Evolutionary conservation across 2,797 vertebrate species (phyloP).

Genomic region (Mormyrus proboscirostris): DNA sequence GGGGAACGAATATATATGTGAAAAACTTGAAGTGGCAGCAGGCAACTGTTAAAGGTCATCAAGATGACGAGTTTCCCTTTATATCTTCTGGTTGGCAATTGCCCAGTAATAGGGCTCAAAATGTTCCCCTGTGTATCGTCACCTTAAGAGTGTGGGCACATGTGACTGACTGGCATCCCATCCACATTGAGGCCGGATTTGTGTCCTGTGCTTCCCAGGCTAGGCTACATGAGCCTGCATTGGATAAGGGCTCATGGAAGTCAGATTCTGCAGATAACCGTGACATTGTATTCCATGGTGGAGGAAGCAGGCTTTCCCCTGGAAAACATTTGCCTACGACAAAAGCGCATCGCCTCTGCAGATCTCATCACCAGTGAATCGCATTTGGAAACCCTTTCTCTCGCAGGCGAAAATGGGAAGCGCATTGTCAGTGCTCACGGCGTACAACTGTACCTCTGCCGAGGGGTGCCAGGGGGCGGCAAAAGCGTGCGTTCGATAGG

Average conservation of each 20-base stretch:
- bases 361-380: neutral
- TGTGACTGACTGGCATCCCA: neutral
- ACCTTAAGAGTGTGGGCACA: neutral
- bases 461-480: neutral
- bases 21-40: neutral
- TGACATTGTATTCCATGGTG: neutral
- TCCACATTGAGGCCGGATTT: neutral
- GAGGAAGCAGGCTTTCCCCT: neutral
- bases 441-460: constrained; percentile 11
- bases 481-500: neutral
- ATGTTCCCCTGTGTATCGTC: neutral
- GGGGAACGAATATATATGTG: neutral
- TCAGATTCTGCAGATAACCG: neutral
- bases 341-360: neutral
- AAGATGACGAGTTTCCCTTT: neutral
- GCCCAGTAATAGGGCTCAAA: neutral
- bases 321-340: neutral
- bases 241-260: neutral
- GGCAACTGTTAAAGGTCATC: neutral
- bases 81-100: neutral
- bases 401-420: neutral
- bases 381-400: neutral
- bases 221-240: neutral
- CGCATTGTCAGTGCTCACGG: neutral
- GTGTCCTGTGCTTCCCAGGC: neutral